These are phyloP conservation scores for Paelopatides confundens DNA, from an alignment of 53 echinoderm and acorn worm genomes.

Conservation along the genomic window DNA sequence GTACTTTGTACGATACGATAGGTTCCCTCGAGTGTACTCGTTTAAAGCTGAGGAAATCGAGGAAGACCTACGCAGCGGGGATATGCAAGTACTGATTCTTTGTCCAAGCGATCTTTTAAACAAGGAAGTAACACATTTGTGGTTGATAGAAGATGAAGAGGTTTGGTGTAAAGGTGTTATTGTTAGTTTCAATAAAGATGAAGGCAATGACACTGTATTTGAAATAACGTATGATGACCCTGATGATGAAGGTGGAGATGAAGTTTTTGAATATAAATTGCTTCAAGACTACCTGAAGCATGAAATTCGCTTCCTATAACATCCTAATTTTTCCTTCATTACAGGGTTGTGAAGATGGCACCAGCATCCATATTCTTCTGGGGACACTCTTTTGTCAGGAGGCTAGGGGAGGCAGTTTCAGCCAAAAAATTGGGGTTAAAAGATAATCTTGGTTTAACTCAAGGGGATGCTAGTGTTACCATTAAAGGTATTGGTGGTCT, in stretches of 20 bases:
- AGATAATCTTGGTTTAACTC: background rate
- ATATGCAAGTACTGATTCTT: background rate
- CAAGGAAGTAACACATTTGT: background rate
- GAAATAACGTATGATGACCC: background rate
- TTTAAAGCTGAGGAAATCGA: no score
- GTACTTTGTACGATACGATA: constrained; percentile 15
- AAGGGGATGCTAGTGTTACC: background rate
- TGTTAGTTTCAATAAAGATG: background rate
- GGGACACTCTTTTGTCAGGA: constrained; percentile 31
- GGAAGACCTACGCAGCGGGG: background rate
- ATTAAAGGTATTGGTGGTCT: background rate
- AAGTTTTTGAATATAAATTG: no score
- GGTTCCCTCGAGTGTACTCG: no score
- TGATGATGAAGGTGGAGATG: no score
- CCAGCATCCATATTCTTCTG: background rate
- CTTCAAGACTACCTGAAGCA: no score
- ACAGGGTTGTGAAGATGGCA: background rate
- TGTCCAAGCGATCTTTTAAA: background rate
- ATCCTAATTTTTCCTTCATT: background rate
- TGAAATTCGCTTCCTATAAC: background rate
- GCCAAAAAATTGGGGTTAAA: background rate
- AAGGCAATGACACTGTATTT: background rate
- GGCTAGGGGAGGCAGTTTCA: constrained; percentile 38
- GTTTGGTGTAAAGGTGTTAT: background rate
- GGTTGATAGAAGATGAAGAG: background rate